phyloP scores from a whole-genome alignment of 2,113 vertebrate species.

The Nothocercus nigrocapillus region DNA sequence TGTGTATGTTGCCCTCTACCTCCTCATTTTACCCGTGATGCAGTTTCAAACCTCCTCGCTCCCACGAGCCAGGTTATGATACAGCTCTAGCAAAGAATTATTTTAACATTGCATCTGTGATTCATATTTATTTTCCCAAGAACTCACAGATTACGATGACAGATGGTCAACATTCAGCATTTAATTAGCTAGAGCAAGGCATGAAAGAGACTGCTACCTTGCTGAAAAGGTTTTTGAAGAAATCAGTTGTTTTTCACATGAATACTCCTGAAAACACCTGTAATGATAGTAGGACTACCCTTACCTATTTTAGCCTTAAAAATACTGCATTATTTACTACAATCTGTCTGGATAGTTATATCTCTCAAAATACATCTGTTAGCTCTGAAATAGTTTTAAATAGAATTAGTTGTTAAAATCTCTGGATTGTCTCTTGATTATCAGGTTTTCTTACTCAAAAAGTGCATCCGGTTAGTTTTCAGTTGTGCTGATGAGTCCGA shows the following conservation, averaged over 20 bases:
- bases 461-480: background rate
- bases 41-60: background rate
- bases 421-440: background rate
- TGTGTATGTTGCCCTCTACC: background rate
- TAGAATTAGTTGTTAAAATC: background rate
- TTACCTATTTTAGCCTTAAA: conserved; percentile 3
- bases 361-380: background rate
- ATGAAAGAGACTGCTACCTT: conserved; percentile 42
- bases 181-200: conserved; percentile 58
- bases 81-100: background rate
- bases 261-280: conserved; percentile 19
- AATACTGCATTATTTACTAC: background rate
- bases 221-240: conserved; percentile 18
- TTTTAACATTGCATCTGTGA: background rate
- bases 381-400: background rate
- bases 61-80: background rate
- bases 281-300: background rate
- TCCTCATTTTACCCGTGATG: background rate
- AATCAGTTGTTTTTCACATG: conserved; percentile 49
- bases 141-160: conserved; percentile 32
- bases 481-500: background rate
- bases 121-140: conserved; percentile 43
- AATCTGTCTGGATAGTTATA: background rate
- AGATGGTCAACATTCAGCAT: conserved; percentile 63
- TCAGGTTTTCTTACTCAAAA: background rate